These are phyloP conservation scores for Drosophila miranda DNA, from an alignment of 1,140 invertebrate species.

Conservation along the genomic window DNA sequence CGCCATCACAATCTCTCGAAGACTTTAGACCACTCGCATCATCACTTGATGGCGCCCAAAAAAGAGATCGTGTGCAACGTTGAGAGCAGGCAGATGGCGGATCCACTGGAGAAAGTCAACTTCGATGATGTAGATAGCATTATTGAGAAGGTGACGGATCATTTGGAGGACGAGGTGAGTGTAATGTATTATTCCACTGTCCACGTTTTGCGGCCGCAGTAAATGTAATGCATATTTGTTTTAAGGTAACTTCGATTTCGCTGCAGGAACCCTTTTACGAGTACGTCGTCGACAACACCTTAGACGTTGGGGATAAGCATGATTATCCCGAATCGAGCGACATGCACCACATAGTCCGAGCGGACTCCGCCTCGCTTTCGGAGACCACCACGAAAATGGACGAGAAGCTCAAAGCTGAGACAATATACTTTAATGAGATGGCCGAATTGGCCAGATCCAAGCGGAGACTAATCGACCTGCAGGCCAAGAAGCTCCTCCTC, in stretches of 20 bases:
- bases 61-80: slow-evolving; percentile 34
- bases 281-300: slow-evolving; percentile 66
- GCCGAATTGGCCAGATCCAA: slow-evolving; percentile 73
- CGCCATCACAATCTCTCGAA: slow-evolving; percentile 67
- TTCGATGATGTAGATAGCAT: slow-evolving; percentile 73
- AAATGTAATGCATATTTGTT: slow-evolving; percentile 6
- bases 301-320: slow-evolving; percentile 38
- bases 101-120: slow-evolving; percentile 68
- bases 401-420: slow-evolving; percentile 75
- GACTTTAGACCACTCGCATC: slow-evolving; percentile 58
- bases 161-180: slow-evolving; percentile 66
- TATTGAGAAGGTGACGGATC: slow-evolving; percentile 67
- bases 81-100: slow-evolving; percentile 42
- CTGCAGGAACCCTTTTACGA: slow-evolving; percentile 68
- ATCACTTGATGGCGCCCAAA: slow-evolving; percentile 59
- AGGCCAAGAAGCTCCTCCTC: slow-evolving; percentile 66
- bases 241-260: slow-evolving; percentile 45
- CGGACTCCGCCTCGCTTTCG: slow-evolving; percentile 42
- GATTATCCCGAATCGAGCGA: slow-evolving; percentile 48
- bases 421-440: slow-evolving; percentile 79
- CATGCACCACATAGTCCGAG: slow-evolving; percentile 32
- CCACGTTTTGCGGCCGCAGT: background rate
- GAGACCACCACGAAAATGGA: slow-evolving; percentile 63
- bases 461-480: slow-evolving; percentile 64
- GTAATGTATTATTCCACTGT: background rate